phyloP scores from a whole-genome alignment of 2,113 vertebrate species.

The Leptobrachium leishanense region DNA sequence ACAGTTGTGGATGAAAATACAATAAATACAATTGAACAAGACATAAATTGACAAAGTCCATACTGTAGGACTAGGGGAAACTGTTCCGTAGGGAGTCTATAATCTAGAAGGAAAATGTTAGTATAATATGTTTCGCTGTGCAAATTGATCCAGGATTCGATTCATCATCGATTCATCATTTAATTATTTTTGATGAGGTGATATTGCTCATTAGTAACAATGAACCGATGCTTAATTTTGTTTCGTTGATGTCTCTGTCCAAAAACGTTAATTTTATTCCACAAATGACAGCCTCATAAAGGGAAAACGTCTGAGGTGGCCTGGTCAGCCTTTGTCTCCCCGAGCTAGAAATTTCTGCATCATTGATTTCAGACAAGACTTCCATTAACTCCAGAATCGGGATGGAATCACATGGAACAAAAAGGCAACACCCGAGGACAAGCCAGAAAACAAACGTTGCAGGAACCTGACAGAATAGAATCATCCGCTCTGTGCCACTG shows the following conservation, averaged over 20 bases:
- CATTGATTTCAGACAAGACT: conserved; percentile 85
- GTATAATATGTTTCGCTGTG: background rate
- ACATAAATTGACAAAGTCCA: too few species aligned
- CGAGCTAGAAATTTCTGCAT: conserved; percentile 88
- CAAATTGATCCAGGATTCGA: background rate
- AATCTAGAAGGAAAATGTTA: too few species aligned
- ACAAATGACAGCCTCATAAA: conserved; percentile 68
- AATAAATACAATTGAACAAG: too few species aligned
- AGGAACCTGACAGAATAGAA: conserved; percentile 91
- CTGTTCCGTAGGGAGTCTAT: too few species aligned
- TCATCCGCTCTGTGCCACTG: conserved; percentile 96
- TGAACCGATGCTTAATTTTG: background rate
- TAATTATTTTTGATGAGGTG: conserved; percentile 12
- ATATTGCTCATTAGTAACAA: background rate
- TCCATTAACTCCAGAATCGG: conserved; percentile 92
- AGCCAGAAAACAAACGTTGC: conserved; percentile 95
- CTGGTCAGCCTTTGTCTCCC: conserved; percentile 81
- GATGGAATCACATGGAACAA: conserved; percentile 86
- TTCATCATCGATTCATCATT: background rate
- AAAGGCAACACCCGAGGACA: conserved; percentile 94
- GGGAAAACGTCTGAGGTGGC: conserved; percentile 75
- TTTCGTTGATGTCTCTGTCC: conserved; percentile 20
- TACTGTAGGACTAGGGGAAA: too few species aligned
- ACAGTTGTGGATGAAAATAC: too few species aligned
- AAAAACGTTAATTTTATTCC: conserved; percentile 68